Evolutionary conservation across 37 sponge, comb jelly and placozoan genomes (phyloP).

Genomic region (Agelas oroides): DNA sequence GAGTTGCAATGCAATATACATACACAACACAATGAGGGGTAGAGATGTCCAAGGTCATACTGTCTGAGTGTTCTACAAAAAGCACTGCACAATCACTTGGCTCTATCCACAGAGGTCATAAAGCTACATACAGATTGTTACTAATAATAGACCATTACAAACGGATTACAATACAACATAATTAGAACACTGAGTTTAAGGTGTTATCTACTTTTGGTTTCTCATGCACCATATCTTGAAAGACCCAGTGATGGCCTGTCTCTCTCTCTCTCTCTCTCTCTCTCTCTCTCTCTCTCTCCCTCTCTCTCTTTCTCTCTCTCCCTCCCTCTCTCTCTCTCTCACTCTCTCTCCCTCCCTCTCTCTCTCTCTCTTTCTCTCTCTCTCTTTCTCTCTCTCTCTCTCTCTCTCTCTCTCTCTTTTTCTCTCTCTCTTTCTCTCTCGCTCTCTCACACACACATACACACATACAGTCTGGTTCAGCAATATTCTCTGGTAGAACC

Average conservation of each 20-base stretch:
- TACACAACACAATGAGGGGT: too few species aligned
- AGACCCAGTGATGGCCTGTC: not conserved
- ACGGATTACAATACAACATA: too few species aligned
- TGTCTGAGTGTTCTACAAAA: too few species aligned
- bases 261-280: constrained; percentile 22
- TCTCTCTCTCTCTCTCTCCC: constrained; percentile 56
- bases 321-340: constrained; percentile 61
- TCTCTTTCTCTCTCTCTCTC: constrained; percentile 44
- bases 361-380: constrained; percentile 52
- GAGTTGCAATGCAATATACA: too few species aligned
- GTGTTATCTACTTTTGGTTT: too few species aligned
- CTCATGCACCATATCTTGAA: too few species aligned
- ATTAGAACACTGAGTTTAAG: too few species aligned
- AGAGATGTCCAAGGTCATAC: too few species aligned
- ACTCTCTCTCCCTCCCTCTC: constrained; percentile 55
- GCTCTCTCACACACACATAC: not conserved
- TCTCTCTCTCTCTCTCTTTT: constrained; percentile 29
- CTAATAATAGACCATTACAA: too few species aligned
- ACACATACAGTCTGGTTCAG: not conserved
- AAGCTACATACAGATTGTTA: too few species aligned
- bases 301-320: constrained; percentile 59
- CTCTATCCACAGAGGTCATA: too few species aligned
- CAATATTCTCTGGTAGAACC: not conserved
- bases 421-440: not conserved
- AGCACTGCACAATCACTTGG: too few species aligned